A percentile compares a stretch with the other conserved stretches of the same genome.
Conservation (phyloP, 2,113 vertebrate genomes). For the Microcebus griseorufus region DNA sequence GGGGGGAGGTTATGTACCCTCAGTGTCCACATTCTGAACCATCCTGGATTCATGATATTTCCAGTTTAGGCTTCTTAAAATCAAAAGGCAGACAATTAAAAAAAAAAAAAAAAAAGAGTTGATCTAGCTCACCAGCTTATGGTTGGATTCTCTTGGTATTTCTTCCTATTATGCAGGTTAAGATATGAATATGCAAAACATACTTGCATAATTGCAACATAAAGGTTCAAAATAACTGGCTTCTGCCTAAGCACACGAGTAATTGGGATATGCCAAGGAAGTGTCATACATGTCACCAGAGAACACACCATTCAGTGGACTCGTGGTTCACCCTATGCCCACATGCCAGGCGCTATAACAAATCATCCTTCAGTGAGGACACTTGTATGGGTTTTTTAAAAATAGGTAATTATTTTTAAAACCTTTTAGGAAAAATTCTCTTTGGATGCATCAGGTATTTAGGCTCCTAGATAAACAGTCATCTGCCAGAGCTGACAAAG, state of each 20-base stretch:
- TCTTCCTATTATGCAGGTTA: not conserved
- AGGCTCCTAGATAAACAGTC: not conserved
- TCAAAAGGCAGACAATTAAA: not conserved
- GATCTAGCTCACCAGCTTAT: not conserved
- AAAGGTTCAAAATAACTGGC: not conserved
- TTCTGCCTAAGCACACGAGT: not conserved
- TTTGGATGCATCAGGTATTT: not conserved
- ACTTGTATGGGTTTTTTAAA: not conserved
- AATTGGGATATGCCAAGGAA: no score
- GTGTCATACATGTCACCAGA: not conserved
- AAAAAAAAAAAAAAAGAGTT: not conserved
- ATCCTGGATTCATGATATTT: not conserved
- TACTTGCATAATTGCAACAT: not conserved
- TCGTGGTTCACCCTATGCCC: not conserved
- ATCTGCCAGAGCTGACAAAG: not conserved
- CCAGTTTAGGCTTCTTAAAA: not conserved
- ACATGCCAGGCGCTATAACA: not conserved
- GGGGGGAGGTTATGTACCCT: fast-evolving
- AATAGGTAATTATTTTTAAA: not conserved
- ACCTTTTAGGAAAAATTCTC: not conserved
- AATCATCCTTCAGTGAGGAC: not conserved
- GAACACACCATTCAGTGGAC: fast-evolving
- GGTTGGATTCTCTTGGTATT: not conserved
- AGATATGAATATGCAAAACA: not conserved
- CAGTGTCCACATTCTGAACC: not conserved